Evolutionary conservation across 1,140 invertebrate species (phyloP).

Genomic region (Cydia splendana): DNA sequence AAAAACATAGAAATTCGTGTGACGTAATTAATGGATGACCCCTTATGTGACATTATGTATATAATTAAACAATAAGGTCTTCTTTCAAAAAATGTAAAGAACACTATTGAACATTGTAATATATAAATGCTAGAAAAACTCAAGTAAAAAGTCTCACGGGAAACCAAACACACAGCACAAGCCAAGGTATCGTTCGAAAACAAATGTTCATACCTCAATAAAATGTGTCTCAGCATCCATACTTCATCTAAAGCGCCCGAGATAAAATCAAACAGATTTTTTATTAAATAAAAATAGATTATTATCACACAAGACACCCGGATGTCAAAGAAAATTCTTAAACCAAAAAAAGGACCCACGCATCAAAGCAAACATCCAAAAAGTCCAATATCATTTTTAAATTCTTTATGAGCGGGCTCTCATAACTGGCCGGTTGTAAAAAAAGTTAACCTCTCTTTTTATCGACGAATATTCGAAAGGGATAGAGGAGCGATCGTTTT

Average conservation of each 20-base stretch:
- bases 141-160: background rate
- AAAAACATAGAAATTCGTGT: no score
- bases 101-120: no score
- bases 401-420: constrained; percentile 61
- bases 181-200: constrained; percentile 1
- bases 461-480: constrained; percentile 33
- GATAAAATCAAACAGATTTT: constrained; percentile 30
- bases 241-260: constrained; percentile 19
- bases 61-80: no score
- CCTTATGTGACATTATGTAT: no score
- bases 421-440: constrained; percentile 52
- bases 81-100: no score
- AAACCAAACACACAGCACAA: background rate
- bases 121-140: background rate
- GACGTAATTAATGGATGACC: no score
- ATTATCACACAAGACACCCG: constrained; percentile 31
- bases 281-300: constrained; percentile 31
- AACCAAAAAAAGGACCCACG: constrained; percentile 43
- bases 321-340: constrained; percentile 26
- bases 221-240: constrained; percentile 17
- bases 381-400: constrained; percentile 65
- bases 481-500: constrained; percentile 41
- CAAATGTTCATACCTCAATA: constrained; percentile 20
- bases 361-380: constrained; percentile 63
- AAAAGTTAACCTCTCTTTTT: constrained; percentile 44